phyloP scores from a whole-genome alignment of 1,140 invertebrate species.

The Melipona quadrifasciata region DNA sequence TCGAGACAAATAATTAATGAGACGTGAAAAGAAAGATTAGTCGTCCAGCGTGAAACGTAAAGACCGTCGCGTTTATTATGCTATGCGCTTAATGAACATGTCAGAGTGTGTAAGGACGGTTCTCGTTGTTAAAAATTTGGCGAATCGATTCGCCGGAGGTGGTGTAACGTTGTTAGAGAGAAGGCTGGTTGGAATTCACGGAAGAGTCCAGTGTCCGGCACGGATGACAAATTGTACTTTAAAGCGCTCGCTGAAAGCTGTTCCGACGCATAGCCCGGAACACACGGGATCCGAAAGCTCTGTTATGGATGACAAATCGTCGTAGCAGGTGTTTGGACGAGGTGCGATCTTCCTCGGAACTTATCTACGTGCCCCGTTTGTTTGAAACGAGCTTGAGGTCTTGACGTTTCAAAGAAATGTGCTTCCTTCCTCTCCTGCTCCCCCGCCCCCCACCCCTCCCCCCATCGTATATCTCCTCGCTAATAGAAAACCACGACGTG shows the following conservation, averaged over 20 bases:
- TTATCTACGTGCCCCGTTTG: conserved; percentile 56
- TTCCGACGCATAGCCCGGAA: conserved; percentile 61
- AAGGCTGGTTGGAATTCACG: conserved; percentile 29
- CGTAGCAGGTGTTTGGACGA: conserved; percentile 66
- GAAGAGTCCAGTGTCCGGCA: conserved; percentile 59
- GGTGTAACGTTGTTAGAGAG: conserved; percentile 39
- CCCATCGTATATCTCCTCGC: neutral
- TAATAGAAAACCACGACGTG: conserved; percentile 6
- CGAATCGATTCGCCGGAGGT: conserved; percentile 46
- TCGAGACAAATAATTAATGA: neutral
- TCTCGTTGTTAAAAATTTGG: conserved; percentile 12
- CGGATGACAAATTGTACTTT: conserved; percentile 69
- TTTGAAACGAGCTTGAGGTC: conserved; percentile 50
- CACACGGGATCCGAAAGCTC: conserved; percentile 64
- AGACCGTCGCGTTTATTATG: neutral
- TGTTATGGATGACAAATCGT: conserved; percentile 70
- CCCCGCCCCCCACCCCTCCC: too few relatives aligned
- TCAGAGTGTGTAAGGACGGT: neutral
- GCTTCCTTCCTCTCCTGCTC: too few relatives aligned
- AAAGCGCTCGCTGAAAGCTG: conserved; percentile 67
- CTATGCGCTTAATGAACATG: neutral
- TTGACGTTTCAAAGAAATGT: conserved; percentile 53
- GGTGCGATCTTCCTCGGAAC: conserved; percentile 63
- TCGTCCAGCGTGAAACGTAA: neutral
- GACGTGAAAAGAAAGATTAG: neutral